phyloP scores from a whole-genome alignment of 2,888 invertebrate genomes.

The Drosophila colorata region DNA sequence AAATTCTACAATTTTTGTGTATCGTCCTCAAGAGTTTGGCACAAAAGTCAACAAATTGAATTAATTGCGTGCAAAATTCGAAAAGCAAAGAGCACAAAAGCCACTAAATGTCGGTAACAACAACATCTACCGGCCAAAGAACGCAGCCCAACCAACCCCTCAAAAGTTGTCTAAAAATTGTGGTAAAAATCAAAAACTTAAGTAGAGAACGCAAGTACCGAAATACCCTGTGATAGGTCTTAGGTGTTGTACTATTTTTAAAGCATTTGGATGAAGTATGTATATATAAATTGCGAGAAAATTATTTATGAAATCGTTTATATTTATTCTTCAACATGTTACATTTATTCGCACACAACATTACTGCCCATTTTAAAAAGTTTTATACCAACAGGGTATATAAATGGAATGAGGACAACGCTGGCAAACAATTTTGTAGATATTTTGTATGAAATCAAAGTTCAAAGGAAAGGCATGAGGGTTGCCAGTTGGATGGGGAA shows the following conservation, averaged over 20 bases:
- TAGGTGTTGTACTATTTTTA: too few relatives aligned
- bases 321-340: background rate
- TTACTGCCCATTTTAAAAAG: too few relatives aligned
- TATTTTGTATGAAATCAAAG: conserved; percentile 55
- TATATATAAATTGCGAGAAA: too few relatives aligned
- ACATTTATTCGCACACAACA: background rate
- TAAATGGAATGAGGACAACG: background rate
- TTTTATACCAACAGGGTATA: conserved; percentile 11
- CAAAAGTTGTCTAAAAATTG: conserved; percentile 34
- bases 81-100: conserved; percentile 46
- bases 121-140: conserved; percentile 13
- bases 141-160: conserved; percentile 14
- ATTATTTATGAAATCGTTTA: background rate
- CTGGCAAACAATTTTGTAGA: conserved; percentile 38
- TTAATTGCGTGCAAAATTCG: conserved; percentile 65
- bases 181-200: conserved; percentile 11
- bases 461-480: conserved; percentile 41
- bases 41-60: conserved; percentile 61
- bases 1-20: conserved; percentile 32
- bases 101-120: conserved; percentile 60
- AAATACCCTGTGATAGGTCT: conserved; percentile 21
- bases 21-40: conserved; percentile 27
- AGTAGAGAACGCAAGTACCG: background rate
- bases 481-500: background rate
- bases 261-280: too few relatives aligned